A percentile compares a stretch with the other conserved stretches of the same genome.
phyloP scores from a whole-genome alignment of 2,797 vertebrate genomes.

The Brachyalestes nurse region DNA sequence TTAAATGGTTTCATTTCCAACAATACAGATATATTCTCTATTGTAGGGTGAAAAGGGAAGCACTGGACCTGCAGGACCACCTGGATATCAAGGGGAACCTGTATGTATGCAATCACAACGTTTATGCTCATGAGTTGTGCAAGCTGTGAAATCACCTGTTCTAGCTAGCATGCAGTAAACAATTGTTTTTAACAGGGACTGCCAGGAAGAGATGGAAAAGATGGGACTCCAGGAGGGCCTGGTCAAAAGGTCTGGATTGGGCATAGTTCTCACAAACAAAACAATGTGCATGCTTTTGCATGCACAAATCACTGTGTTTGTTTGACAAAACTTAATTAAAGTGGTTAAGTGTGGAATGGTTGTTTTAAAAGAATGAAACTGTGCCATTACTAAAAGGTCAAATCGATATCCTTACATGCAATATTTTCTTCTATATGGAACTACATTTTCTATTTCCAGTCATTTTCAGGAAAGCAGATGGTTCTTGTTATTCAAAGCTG shows the following conservation, averaged over 20 bases:
- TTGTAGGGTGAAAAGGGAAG: conserved; percentile 90
- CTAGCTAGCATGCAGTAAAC: neutral
- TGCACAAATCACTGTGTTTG: neutral
- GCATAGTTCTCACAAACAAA: conserved; percentile 21
- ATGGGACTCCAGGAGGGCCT: conserved; percentile 82
- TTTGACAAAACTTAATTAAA: neutral
- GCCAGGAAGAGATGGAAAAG: conserved; percentile 87
- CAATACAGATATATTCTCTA: conserved; percentile 25
- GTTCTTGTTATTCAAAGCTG: conserved; percentile 49
- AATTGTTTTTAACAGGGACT: conserved; percentile 80
- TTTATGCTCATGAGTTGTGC: neutral
- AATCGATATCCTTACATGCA: no score
- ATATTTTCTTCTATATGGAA: conserved; percentile 32
- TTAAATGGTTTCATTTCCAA: neutral
- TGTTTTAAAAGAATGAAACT: no score
- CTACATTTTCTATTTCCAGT: conserved; percentile 43
- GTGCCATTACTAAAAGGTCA: no score
- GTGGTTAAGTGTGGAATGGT: no score
- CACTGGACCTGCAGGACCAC: conserved; percentile 81
- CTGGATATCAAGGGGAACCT: conserved; percentile 83
- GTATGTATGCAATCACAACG: conserved; percentile 76
- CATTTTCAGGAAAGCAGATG: conserved; percentile 38
- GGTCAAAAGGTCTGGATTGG: conserved; percentile 88
- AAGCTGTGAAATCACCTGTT: neutral
- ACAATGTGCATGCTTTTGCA: neutral